Conservation (phyloP, 2,113 vertebrate genomes). For the Paramormyrops kingsleyae region DNA sequence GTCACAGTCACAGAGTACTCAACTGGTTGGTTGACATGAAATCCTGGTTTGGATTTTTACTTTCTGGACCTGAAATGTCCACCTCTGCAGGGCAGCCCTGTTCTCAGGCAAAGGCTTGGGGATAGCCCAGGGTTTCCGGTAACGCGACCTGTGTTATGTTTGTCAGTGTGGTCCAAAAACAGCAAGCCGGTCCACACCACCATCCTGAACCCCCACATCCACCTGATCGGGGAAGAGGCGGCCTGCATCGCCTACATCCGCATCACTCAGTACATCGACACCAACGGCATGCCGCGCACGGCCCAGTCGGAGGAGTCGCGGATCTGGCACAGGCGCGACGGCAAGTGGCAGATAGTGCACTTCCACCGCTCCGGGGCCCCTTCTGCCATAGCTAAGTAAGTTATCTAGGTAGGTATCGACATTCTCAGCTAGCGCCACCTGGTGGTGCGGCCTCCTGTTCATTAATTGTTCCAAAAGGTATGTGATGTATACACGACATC, state of each 20-base stretch:
- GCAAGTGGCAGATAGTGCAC: conserved; percentile 98
- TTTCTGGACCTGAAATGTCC: too few species aligned
- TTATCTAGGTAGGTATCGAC: not conserved
- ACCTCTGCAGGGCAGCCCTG: not conserved
- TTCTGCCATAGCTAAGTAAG: conserved; percentile 91
- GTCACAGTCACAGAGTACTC: too few species aligned
- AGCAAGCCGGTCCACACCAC: conserved; percentile 96
- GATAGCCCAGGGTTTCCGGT: not conserved
- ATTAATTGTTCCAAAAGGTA: not conserved
- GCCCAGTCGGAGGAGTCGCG: conserved; percentile 95
- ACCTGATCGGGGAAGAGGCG: conserved; percentile 92
- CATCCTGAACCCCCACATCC: conserved; percentile 97
- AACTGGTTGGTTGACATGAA: too few species aligned
- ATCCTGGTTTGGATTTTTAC: too few species aligned
- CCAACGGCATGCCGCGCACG: conserved; percentile 83
- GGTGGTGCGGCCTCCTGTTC: not conserved
- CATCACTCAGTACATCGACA: conserved; percentile 92
- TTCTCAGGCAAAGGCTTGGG: not conserved
- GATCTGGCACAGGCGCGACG: conserved; percentile 94
- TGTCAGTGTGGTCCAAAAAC: conserved; percentile 93
- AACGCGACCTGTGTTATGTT: not conserved
- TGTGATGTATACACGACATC: not conserved
- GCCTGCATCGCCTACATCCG: conserved; percentile 97
- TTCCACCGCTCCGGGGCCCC: conserved; percentile 95
- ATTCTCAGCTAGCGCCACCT: not conserved